phyloP scores from a whole-genome alignment of 2,797 vertebrate genomes.

The Melanogrammus aeglefinus region DNA sequence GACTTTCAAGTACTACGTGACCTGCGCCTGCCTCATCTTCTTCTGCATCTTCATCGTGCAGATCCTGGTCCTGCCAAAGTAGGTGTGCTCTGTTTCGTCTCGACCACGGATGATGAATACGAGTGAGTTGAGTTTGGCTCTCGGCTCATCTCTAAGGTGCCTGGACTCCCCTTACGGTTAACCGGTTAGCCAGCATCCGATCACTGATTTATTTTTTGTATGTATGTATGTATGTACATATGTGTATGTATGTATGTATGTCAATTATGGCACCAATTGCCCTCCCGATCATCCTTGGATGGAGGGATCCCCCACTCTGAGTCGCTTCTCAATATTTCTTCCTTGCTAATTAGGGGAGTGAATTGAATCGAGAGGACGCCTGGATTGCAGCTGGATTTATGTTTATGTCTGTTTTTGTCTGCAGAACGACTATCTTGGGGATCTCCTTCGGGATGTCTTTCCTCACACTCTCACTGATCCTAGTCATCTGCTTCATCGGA shows the following conservation, averaged over 20 bases:
- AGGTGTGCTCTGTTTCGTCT: constrained; percentile 57
- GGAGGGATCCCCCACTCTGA: too few species aligned
- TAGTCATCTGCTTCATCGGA: constrained; percentile 89
- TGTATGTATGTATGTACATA: too few species aligned
- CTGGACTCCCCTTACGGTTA: too few species aligned
- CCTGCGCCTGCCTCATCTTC: constrained; percentile 91
- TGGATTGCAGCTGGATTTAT: background rate
- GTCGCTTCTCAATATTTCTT: too few species aligned
- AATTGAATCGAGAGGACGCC: too few species aligned
- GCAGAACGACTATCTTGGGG: constrained; percentile 82
- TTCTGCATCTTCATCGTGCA: constrained; percentile 94
- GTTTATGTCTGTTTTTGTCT: constrained; percentile 15
- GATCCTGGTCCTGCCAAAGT: constrained; percentile 91
- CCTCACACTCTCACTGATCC: constrained; percentile 82
- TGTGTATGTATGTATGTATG: too few species aligned
- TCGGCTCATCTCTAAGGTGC: background rate
- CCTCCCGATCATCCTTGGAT: too few species aligned
- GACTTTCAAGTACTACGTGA: constrained; percentile 93
- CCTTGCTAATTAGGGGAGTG: too few species aligned
- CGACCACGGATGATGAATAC: background rate
- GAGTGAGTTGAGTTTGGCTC: background rate
- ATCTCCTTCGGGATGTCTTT: constrained; percentile 88
- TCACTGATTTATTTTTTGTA: too few species aligned
- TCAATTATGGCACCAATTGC: too few species aligned
- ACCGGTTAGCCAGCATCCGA: too few species aligned